These are phyloP conservation scores for Drosophila buzzatii DNA, from an alignment of 2,888 invertebrate genomes.

Conservation along the genomic window DNA sequence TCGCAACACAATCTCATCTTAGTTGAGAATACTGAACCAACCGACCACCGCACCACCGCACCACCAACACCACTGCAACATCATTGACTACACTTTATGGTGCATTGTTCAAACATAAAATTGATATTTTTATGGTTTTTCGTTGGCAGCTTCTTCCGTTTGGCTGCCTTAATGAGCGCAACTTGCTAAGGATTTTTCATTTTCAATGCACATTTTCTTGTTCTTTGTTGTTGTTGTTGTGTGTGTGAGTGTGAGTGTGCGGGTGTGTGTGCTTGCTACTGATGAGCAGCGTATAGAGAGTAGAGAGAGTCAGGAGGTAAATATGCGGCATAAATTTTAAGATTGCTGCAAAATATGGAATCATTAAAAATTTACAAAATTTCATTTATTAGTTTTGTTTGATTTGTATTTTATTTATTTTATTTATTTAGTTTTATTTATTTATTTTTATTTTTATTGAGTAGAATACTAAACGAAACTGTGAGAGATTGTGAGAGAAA, in stretches of 20 bases:
- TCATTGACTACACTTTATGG: conserved; percentile 47
- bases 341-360: neutral
- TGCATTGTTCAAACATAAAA: conserved; percentile 70
- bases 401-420: too few species aligned
- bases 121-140: conserved; percentile 63
- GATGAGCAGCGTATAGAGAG: conserved; percentile 19
- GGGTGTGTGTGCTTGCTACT: conserved; percentile 2
- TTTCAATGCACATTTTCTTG: neutral
- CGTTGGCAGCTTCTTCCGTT: conserved; percentile 37
- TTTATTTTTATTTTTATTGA: neutral
- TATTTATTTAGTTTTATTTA: too few species aligned
- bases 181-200: conserved; percentile 39
- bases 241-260: neutral
- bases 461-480: too few species aligned
- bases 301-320: neutral
- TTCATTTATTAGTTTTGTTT: too few species aligned
- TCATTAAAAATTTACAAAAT: neutral
- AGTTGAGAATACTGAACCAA: conserved; percentile 9
- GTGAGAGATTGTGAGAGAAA: too few species aligned
- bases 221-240: neutral
- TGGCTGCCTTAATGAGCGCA: conserved; percentile 62
- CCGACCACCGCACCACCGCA: neutral
- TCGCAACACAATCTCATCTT: conserved; percentile 46
- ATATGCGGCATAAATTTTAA: conserved; percentile 4
- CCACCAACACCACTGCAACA: conserved; percentile 7